Percentiles rank a stretch among this genome's conserved stretches.
Evolutionary conservation across 2,113 vertebrate species (phyloP).

Genomic region (Puntigrus tetrazona): DNA sequence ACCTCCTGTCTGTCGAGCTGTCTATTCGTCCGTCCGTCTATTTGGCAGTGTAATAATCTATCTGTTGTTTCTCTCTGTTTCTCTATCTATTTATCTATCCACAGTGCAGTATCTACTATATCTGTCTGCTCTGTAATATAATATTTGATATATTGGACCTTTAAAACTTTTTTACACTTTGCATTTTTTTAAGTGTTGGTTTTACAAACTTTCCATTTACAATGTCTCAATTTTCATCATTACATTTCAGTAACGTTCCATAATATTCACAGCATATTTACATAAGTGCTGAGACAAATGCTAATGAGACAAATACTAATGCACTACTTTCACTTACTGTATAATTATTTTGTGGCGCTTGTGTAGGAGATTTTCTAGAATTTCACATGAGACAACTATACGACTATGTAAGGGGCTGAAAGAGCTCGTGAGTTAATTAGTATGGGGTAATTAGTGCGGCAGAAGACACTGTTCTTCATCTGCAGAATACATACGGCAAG

Average conservation of each 20-base stretch:
- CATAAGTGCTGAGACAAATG: neutral
- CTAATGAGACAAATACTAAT: neutral
- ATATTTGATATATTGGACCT: neutral
- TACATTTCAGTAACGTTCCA: neutral
- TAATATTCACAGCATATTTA: neutral
- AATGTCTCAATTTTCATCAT: neutral
- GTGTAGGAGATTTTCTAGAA: neutral
- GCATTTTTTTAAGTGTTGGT: neutral
- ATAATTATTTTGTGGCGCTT: neutral
- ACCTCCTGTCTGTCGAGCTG: neutral
- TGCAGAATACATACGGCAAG: neutral
- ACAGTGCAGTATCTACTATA: neutral
- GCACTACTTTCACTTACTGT: neutral
- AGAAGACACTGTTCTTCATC: neutral
- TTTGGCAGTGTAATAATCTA: neutral
- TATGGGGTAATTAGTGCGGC: constrained; percentile 31
- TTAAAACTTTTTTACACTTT: neutral
- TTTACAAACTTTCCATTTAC: neutral
- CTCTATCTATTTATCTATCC: neutral
- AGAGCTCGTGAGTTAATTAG: neutral
- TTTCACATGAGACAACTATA: constrained; percentile 14
- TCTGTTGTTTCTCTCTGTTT: neutral
- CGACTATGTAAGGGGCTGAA: neutral
- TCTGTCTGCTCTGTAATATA: neutral
- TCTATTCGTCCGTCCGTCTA: neutral